Base-by-base conservation (phyloP, 2,888 invertebrate species). In the Melangyna quadrimaculata region DNA sequence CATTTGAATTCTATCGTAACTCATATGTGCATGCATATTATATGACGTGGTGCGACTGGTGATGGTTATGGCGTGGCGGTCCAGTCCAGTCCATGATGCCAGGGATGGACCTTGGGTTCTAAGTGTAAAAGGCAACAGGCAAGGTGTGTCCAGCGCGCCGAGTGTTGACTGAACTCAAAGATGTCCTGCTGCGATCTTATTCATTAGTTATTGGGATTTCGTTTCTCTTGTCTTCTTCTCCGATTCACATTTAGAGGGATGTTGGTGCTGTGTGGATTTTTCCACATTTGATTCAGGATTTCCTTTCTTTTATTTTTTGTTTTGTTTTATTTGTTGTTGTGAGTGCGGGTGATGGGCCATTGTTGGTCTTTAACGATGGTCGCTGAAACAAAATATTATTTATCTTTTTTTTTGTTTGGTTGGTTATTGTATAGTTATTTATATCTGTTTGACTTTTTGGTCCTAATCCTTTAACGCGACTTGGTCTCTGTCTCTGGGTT, bases 21-120 rank as follows among this genome's bases (percentile, higher is more conserved):
- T 86, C 86, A 86, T 65, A 86, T 78, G 35, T 81, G 57, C 72
- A 71, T 45, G 77, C 55, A 73, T 78, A 77, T 86, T 75, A 81
- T 45, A 70, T 43, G 75, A 53, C 53, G 53, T 14, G 22, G 37
- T 37, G n/a, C 48, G 73, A 24, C 24, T 45, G 59, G 48, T 43
- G 57, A 55, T 53, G 35, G 67, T 48, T 19, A 10, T 43, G 43
- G 40, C n/a, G 53, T n/a, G 9, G 14, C 24, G 27, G 27, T 53
- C 27, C 19, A 22, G 14, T 7, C 43, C 19, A 48, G n/a, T n/a
- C n/a, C n/a, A n/a, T n/a, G n/a, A n/a, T 22, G 88, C 88, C 88
- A 88, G 87, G 88, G 90, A 89, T 90, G 89, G 89, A 89, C 90
- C 89, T 88, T 89, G 87, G 88, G 89, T 32, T n/a, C 10, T 35